Base-by-base conservation (phyloP, 2,888 invertebrate species). In the Acholoe squamosa region DNA sequence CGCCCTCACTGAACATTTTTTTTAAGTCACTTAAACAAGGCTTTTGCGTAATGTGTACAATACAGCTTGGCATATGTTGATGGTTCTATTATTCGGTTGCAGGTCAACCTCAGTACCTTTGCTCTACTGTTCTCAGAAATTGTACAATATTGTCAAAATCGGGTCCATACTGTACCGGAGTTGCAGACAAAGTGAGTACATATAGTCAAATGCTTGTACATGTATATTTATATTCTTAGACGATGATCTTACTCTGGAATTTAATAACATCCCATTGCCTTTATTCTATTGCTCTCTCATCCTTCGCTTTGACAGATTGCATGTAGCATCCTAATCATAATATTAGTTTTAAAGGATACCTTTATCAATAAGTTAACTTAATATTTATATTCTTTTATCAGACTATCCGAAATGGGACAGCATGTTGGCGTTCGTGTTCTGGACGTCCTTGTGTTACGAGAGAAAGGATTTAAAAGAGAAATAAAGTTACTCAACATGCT, bases 81-180 rank as follows among this genome's bases (percentile, higher is more conserved):
- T 61, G 61, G 19, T 80, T 56, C n/a, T 77, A 3, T 91, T 90
- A 43, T 56, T 91, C 43, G 3, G 43, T 95, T 95, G 19, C 93
- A 96, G 96, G 94, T 96, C 91, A 99, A 98, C 88, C 96, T 98
- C 89, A 98, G 98, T 93, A 97, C 98, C 94, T 99, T 98, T 96
- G 99, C 99, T 0, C 96, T 99, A 86, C 96, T 99, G 91, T 99
- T 99, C 96, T 99, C 99, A 31, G 99, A 99, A 97, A 97, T 99
- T 92, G 99, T 99, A 0, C 99, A 99, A 95, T 99, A 99, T 96
- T 98, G 98, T 94, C 99, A 99, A 92, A 96, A 96, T 92, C 94
- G 98, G 94, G 98, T 98, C 14, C 98, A 98, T 95, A 98, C 98
- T 19, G 98, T 99, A 54, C 98, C 98, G n/a, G 99, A 99, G 96